phyloP scores from a whole-genome alignment of 2,113 vertebrate species.

The Dipodomys ordii region DNA sequence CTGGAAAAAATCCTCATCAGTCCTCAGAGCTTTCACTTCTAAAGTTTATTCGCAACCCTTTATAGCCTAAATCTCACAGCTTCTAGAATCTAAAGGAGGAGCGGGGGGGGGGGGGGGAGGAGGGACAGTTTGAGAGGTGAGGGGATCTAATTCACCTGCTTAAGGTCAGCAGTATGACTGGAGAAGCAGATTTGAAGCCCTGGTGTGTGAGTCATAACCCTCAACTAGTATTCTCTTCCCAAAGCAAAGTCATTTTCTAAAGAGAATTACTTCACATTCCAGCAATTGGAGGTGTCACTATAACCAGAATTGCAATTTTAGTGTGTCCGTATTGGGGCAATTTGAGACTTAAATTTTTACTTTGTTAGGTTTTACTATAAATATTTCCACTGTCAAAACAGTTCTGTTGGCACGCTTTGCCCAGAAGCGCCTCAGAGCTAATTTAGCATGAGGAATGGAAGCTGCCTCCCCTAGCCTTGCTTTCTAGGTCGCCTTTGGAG shows the following conservation, averaged over 20 bases:
- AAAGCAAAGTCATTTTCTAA: conserved; percentile 68
- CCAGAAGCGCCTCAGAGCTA: conserved; percentile 74
- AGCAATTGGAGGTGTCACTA: conserved; percentile 65
- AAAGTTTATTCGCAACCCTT: neutral
- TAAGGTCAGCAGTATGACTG: neutral
- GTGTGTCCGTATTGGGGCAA: conserved; percentile 4
- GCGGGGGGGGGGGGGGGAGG: neutral
- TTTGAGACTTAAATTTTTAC: conserved; percentile 62
- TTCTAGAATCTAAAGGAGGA: conserved; percentile 10
- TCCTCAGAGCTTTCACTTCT: neutral
- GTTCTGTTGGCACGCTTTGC: conserved; percentile 76
- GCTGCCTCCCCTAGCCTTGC: conserved; percentile 62
- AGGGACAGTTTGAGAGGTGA: neutral
- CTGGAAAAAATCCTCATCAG: neutral
- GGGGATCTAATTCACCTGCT: neutral
- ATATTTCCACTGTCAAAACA: conserved; percentile 60
- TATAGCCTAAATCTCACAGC: rapidly evolving
- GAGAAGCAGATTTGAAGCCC: neutral
- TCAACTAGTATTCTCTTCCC: conserved; percentile 54
- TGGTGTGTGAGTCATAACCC: neutral
- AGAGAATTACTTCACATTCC: conserved; percentile 63
- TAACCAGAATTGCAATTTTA: conserved; percentile 59
- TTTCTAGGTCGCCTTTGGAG: conserved; percentile 57
- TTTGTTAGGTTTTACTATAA: conserved; percentile 61
- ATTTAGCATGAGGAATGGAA: conserved; percentile 71